Base-by-base conservation (phyloP, 1,140 invertebrate genomes). In the Drosophila micromelanica region DNA sequence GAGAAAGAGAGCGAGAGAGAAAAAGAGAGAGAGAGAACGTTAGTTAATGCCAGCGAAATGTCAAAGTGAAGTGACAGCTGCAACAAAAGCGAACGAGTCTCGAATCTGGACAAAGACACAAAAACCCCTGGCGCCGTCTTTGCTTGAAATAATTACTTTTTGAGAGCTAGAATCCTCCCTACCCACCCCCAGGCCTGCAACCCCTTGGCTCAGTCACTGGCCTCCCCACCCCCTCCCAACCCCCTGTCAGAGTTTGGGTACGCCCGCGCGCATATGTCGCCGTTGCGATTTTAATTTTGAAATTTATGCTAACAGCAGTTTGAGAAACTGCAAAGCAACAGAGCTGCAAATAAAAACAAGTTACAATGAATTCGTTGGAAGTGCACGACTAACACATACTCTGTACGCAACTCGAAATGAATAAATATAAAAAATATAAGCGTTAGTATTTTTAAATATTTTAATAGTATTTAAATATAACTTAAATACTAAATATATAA, bases 91-190 rank as follows among this genome's bases (percentile, higher is more conserved):
- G 27, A 52, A 35, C 20, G 51, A 40, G 37, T 59, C 49, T n/a
- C 52, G 57, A 40, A 32, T 35, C 11, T 40, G 70, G 7, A 62
- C 55, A 71, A 70, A 61, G 23, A 55, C 37, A 59, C 37, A 42
- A 13, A 61, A 63, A 70, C 60, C 80, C 79, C 71, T 68, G 76
- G 84, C 82, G 71, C 82, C 68, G 60, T 61, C 72, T 63, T 86
- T 77, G 84, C 84, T 89, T 77, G 76, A 87, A 91, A 91, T 91
- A 91, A 91, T 91, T 91, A 91, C 89, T 91, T 91, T 91, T 91
- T 78, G 73, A 90, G 85, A 81, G 81, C 65, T n/a, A 68, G 5
- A 51, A 63, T 52, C 45, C 12, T 27, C 67, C 40, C 32, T 23
- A 2, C 37, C 64, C 42, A 30, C n/a, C 55, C 55, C 52, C 42